Percentiles rank a stretch among this genome's conserved stretches.
These are phyloP conservation scores for Aplocera efformata DNA, from an alignment of 2,888 invertebrate species.

Conservation along the genomic window DNA sequence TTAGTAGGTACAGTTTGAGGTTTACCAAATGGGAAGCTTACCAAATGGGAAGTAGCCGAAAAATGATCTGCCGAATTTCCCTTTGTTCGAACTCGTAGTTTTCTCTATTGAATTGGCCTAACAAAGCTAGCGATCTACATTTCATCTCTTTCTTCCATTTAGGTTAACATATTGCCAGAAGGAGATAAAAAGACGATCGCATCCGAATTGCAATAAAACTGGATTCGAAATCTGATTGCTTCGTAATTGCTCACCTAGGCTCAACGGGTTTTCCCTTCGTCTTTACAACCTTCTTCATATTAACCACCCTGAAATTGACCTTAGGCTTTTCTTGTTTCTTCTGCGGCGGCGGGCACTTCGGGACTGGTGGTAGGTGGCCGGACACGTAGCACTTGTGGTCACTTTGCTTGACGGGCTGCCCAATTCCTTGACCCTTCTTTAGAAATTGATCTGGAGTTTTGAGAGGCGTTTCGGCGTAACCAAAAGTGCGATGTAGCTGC, in stretches of 20 bases:
- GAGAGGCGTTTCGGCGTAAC: slow-evolving; percentile 82
- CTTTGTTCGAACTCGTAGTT: no score
- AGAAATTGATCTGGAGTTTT: slow-evolving; percentile 82
- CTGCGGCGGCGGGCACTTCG: slow-evolving; percentile 55
- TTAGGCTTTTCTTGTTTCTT: slow-evolving; percentile 52
- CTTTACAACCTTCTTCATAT: slow-evolving; percentile 80
- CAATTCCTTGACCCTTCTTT: slow-evolving; percentile 80
- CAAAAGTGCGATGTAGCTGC: slow-evolving; percentile 82
- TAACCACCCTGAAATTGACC: slow-evolving; percentile 80
- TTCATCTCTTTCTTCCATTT: no score
- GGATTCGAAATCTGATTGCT: no score
- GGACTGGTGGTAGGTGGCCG: slow-evolving; percentile 70
- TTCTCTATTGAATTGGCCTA: no score
- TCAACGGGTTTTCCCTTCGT: slow-evolving; percentile 77
- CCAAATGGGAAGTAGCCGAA: no score
- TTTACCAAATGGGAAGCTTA: no score
- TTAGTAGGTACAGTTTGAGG: no score
- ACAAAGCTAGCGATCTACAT: no score
- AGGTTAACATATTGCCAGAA: no score
- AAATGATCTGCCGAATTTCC: no score
- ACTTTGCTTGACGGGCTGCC: slow-evolving; percentile 59
- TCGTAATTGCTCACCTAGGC: slow-evolving; percentile 72
- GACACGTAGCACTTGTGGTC: slow-evolving; percentile 61
- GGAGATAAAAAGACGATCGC: no score
- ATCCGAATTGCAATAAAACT: no score